Base-by-base conservation (phyloP, 2,113 vertebrate species). In the Apteryx mantelli region DNA sequence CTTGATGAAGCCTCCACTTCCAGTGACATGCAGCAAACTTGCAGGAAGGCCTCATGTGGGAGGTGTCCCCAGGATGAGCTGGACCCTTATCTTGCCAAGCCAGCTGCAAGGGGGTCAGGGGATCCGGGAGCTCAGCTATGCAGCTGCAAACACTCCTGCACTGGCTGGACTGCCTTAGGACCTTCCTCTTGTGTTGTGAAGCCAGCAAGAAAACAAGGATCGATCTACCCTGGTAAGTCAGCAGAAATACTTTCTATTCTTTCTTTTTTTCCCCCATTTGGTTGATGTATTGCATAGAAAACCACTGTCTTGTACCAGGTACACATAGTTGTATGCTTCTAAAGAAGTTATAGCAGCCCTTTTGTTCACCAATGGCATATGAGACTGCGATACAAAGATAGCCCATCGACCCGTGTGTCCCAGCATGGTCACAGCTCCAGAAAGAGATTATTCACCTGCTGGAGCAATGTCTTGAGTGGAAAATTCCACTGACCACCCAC, bases 21-120 rank as follows among this genome's bases (percentile, higher is more conserved):
- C 7, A 16, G 19, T 44, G 85, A 44, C 63, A 42, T 3, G 77
- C 86, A 75, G 55, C 88, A 78, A 38, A 24, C 32, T 71, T 70
- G 73, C 75, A 74, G 94, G 88, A 92, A 85, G 89, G 76, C 36
- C 85, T 85, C 52, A 1, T 69, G 76, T 81, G 89, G 97, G 97
- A 96, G 91, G 93, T 74, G 94, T 77, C 93, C 70, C 60, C 63
- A 70, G 87, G 93, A 91, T 90, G 71, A 85, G 94, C 86, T 53
- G 60, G 48, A 13, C 76, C 58, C 76, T 98, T 98, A 98, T 97
- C 97, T 96, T 74, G 77, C 30, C 56, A 42, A 64, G 86, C 82
- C 97, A 97, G 96, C 95, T 97, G 97, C 77, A 61, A 25, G 80
- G 70, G 93, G 53, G 52, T 60, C 79, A 3, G 56, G 56, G 56